phyloP scores from a whole-genome alignment of 2,113 vertebrate species.

The Narcine bancroftii region DNA sequence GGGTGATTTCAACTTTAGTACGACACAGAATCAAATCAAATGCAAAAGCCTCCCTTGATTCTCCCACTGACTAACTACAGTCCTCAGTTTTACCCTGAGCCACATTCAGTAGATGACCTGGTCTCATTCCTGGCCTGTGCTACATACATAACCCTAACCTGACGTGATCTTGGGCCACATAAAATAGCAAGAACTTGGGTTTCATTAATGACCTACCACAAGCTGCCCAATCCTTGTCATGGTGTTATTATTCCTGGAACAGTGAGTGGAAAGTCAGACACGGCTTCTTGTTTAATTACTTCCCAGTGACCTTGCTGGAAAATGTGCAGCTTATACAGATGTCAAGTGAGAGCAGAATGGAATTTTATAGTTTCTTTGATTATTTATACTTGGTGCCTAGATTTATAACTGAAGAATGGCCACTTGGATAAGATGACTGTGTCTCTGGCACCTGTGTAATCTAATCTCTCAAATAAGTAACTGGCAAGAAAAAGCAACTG shows the following conservation, averaged over 20 bases:
- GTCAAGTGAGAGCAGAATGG: neutral
- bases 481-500: neutral
- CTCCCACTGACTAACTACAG: neutral
- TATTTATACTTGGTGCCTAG: neutral
- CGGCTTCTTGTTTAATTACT: neutral
- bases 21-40: neutral
- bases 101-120: neutral
- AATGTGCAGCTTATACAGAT: neutral
- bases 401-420: neutral
- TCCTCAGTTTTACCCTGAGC: neutral
- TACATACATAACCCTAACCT: neutral
- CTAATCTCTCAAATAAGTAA: neutral
- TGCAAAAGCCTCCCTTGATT: neutral
- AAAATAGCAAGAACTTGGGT: neutral
- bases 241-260: neutral
- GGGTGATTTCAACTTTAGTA: neutral
- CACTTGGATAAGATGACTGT: neutral
- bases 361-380: neutral
- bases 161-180: neutral
- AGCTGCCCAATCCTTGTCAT: neutral
- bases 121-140: neutral
- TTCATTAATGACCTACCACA: neutral
- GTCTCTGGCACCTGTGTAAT: neutral
- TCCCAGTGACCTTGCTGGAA: neutral
- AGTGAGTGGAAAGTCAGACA: neutral